Evolutionary conservation across 2,797 vertebrate species (phyloP), one percentile per base, ranked within the genome.

Genomic region (Geotrypetes seraphini): DNA sequence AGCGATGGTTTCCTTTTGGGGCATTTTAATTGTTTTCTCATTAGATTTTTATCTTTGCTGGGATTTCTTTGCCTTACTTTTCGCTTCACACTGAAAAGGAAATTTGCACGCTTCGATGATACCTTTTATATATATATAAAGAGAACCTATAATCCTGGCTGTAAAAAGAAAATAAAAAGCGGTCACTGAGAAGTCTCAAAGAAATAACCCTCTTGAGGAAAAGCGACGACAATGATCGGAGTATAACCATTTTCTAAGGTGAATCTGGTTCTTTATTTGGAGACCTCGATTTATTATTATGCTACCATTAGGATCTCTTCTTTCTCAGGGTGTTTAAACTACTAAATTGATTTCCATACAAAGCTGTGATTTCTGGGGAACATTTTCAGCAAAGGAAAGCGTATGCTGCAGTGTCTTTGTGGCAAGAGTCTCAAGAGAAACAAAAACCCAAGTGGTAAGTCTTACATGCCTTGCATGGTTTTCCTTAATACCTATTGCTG

Each of bases 391-490:
- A 96, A 97, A 96, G 92, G 92, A 97, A 91, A 92, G 93, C 94
- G 97, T 97, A 97, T 97, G 92, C 94, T 97, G 94, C 93, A 97
- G 94, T 97, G 93, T 97, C 94, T 97, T 96, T 98, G 94, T 97
- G 94, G 94, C 87, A 96, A 94, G 94, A 96, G 92, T 92, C n/a
- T n/a, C n/a, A 97, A 97, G 92, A 97, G 96, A 91, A 96, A 88
- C 93, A 97, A 97, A 92, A 97, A 91, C 76, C 88, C 89, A 93
- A 94, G 87, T 92, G 94, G 94, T 97, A 93, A 97, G 94, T 71
- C 72, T 66, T 75, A 76, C 63, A 47, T 66, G 63, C 68, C 66
- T 66, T 64, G 33, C 68, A 53, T 61, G 73, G 37, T 69, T 66
- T 63, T 68, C 37, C 46, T 63, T 71, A 49, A 62, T 75, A 42